Evolutionary conservation across 2,888 invertebrate genomes (phyloP), one percentile per base, ranked within the genome.

Genomic region (Yponomeuta malinellus): DNA sequence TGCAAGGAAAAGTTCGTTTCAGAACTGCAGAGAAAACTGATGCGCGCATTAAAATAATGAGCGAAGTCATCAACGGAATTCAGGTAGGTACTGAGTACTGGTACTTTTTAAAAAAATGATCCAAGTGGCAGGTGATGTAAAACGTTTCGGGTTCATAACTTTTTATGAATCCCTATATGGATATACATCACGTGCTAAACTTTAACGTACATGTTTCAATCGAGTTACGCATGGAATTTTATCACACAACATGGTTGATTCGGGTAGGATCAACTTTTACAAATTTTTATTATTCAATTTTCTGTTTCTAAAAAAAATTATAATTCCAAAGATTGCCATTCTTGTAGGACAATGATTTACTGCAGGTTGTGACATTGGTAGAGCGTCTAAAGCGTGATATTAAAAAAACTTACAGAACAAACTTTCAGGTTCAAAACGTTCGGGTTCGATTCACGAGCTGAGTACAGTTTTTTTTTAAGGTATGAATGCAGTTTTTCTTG

Each of bases 41-140:
- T 83, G 95, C 95, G 71, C 93, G 99, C 74, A 96, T 99, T 15
- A 95, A 97, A 76, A 87, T 98, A 29, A 98, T 99, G 98, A 97
- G 96, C 79, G 99, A 99, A 93, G 95, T 99, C 74, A 96, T 99
- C 70, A 94, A 95, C 70, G 98, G 98, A 31, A 98, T 99, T 81
- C 96, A 98, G 88, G 97, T 97, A 69, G 94, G 95, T 74, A 23
- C 23, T 23, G 23, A 23, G 23, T 23, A 23, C 23, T 23, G 23
- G 23, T 23, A 43, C 52, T 59, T 43, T 29, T 43, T 68, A 94
- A 70, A 90, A 87, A 73, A 65, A 12, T n/a, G 65, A 8, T 8
- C 15, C 52, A 15, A 15, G 52, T 0, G 12, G 52, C 52, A 12
- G 52, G 15, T 59, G 12, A 15, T 59, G 8, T 5, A 52, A 52